Percentiles rank a stretch among this genome's conserved stretches.
These are phyloP conservation scores for Sycobia sp. DNA, from an alignment of 1,140 invertebrate genomes.

Conservation along the genomic window DNA sequence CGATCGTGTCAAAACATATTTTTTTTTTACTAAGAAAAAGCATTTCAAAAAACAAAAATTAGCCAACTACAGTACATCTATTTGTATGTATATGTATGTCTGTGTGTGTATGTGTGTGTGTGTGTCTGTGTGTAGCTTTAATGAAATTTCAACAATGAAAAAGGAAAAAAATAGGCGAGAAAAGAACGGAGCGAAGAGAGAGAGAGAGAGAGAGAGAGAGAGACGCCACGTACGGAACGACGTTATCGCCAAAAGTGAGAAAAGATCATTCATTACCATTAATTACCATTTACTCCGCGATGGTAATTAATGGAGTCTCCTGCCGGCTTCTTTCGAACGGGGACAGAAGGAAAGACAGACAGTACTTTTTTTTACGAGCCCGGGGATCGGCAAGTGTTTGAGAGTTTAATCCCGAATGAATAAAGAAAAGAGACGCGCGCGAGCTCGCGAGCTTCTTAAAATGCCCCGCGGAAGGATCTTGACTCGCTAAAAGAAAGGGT, in stretches of 20 bases:
- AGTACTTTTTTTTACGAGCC: conserved; percentile 22
- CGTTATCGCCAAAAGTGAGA: conserved; percentile 28
- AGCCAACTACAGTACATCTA: too few relatives aligned
- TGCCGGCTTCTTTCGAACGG: conserved; percentile 27
- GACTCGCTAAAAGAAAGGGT: conserved; percentile 35
- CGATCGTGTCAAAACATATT: too few relatives aligned
- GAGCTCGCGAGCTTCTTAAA: not conserved
- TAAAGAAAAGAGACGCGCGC: conserved; percentile 25
- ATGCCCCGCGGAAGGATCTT: conserved; percentile 28
- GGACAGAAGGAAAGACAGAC: not conserved
- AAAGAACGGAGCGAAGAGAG: not conserved
- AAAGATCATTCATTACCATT: conserved; percentile 36
- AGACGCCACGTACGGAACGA: conserved; percentile 1
- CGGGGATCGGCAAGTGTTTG: conserved; percentile 32
- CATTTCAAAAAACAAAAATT: too few relatives aligned
- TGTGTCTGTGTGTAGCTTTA: too few relatives aligned
- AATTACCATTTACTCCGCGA: conserved; percentile 31
- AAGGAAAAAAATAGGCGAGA: not conserved
- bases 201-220: not conserved
- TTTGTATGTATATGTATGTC: too few relatives aligned
- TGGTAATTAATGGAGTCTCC: conserved; percentile 34
- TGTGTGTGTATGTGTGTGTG: too few relatives aligned
- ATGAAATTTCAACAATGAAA: too few relatives aligned
- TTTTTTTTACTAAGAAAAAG: too few relatives aligned
- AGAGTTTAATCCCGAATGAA: conserved; percentile 37